A percentile compares a stretch with the other conserved stretches of the same genome.
Evolutionary conservation across 2,888 invertebrate species (phyloP).

Genomic region (Eupithecia inturbata): DNA sequence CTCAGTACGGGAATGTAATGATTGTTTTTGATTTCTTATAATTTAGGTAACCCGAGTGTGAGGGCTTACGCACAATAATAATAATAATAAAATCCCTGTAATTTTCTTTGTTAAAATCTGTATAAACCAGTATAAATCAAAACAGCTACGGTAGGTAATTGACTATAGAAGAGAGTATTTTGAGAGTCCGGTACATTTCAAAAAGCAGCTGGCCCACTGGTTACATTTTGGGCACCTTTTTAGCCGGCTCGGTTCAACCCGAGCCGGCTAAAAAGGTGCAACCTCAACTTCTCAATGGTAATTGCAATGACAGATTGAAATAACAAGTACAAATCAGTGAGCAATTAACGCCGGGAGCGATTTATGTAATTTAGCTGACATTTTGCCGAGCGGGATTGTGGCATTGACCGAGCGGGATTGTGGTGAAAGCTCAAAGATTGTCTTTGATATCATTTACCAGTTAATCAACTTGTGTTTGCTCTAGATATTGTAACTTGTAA

Average conservation of each 20-base stretch:
- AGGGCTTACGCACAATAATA: no score
- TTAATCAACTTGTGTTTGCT: constrained; percentile 39
- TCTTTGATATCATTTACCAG: constrained; percentile 44
- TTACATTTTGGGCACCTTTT: not conserved
- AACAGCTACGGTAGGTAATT: no score
- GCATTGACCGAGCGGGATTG: constrained; percentile 74
- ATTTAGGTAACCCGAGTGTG: no score
- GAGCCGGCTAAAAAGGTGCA: not conserved
- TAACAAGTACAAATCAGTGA: constrained; percentile 24
- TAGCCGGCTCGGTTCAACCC: no score
- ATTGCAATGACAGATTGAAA: constrained; percentile 4
- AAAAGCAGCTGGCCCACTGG: no score
- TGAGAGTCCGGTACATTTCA: no score
- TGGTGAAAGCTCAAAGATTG: constrained; percentile 65
- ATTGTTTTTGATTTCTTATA: no score
- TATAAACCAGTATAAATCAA: no score
- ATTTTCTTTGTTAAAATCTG: no score
- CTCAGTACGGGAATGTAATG: no score
- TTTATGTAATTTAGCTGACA: constrained; percentile 33
- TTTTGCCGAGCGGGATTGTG: constrained; percentile 46
- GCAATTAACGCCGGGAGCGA: constrained; percentile 32
- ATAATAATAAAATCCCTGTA: no score
- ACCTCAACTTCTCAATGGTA: not conserved
- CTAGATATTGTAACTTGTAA: constrained; percentile 19
- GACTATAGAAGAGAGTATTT: no score